Evolutionary conservation across 2,797 vertebrate species (phyloP), one percentile per base, ranked within the genome.

Genomic region (Microhierax caerulescens): DNA sequence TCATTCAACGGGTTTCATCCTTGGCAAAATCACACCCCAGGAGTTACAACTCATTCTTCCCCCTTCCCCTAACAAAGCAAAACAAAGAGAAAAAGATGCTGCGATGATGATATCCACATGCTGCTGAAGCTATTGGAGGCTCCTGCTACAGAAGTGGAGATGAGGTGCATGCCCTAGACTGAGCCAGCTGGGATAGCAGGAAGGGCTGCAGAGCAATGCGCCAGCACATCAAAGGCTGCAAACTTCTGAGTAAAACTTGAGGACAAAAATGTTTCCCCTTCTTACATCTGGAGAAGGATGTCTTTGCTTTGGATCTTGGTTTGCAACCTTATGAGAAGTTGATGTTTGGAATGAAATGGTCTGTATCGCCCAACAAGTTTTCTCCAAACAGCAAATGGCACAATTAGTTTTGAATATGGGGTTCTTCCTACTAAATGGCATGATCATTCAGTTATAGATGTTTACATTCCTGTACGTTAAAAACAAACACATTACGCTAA

Each of bases 391-490:
- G 63, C 43, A n/a, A 56, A 79, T 12, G 22, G 32, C 56, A 92
- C 25, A 53, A 37, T 41, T 13, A 23, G 20, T 51, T 95, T 56
- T 70, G 39, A 92, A 63, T 25, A 81, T 2, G 30, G 25, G 17
- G 23, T 23, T 95, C 43, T 59, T 90, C 43, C 69, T 48, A 20
- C 67, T 73, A 36, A 65, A 57, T 95, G 59, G 64, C 21, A 67
- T 8, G 24, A 81, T 48, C 61, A 8, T 41, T 91, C 51, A 23
- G 27, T 86, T 90, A 68, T 2, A 90, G 51, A 63, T 57, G 56
- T 84, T 95, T 93, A 78, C 36, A 56, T 77, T 73, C 63, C 63
- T 54, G 59, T 53, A 34, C 30, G 37, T 73, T 84, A 63, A 94
- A 88, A 89, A 10, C 59, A 88, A 81, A 48, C 25, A 75, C 28